phyloP scores from a whole-genome alignment of 1,140 invertebrate species.

The Drosophila lacteicornis region DNA sequence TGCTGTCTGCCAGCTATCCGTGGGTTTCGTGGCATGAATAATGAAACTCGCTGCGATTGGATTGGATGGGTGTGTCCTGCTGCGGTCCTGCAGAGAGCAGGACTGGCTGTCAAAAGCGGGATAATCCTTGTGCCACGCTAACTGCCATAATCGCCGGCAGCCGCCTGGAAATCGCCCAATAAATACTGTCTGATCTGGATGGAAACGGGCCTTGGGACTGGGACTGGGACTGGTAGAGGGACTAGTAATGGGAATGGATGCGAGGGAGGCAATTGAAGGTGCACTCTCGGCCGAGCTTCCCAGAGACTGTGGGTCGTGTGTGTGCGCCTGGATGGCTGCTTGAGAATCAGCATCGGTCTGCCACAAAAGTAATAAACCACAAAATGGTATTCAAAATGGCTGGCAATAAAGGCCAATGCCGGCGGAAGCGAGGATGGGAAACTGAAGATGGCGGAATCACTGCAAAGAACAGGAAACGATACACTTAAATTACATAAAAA shows the following conservation, averaged over 20 bases:
- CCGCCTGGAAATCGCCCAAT: conserved; percentile 31
- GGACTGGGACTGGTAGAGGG: not conserved
- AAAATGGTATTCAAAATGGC: conserved; percentile 83
- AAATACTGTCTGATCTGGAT: conserved; percentile 45
- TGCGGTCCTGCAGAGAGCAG: conserved; percentile 14
- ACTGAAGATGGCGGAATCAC: conserved; percentile 34
- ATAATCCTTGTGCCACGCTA: conserved; percentile 74
- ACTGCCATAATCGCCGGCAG: conserved; percentile 76
- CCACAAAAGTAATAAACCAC: conserved; percentile 83
- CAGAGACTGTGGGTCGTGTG: not conserved
- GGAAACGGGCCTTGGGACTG: not conserved
- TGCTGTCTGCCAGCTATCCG: conserved; percentile 22
- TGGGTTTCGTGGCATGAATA: conserved; percentile 63
- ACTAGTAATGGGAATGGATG: conserved; percentile 14
- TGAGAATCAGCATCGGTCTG: conserved; percentile 72
- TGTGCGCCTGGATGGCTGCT: conserved; percentile 47
- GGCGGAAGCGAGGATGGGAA: conserved; percentile 11
- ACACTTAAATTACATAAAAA: conserved; percentile 1
- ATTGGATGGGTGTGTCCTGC: conserved; percentile 25
- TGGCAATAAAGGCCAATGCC: conserved; percentile 76
- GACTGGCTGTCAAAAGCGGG: conserved; percentile 66
- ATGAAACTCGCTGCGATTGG: conserved; percentile 62
- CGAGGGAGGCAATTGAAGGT: conserved; percentile 64
- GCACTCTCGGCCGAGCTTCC: conserved; percentile 54
- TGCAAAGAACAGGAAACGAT: conserved; percentile 21